A percentile compares a stretch with the other conserved stretches of the same genome.
Conservation (phyloP, 1,140 invertebrate species). For the Papilio aristodemus region DNA sequence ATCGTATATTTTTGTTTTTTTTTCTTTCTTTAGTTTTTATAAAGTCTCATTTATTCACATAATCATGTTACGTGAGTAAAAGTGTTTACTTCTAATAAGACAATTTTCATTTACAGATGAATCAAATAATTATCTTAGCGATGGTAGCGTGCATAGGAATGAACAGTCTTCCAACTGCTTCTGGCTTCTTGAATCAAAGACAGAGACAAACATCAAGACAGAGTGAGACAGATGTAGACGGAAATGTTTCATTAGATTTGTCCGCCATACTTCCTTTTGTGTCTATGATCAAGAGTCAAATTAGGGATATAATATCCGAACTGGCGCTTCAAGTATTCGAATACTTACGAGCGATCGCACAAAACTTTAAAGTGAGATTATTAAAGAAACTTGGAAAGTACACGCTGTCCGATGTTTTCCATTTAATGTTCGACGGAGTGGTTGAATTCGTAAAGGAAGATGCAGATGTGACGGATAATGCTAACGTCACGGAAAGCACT, state of each 20-base stretch:
- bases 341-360: constrained; percentile 40
- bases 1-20: too few species aligned
- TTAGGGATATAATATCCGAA: constrained; percentile 51
- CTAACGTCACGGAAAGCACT: constrained; percentile 2
- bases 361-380: constrained; percentile 48
- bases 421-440: constrained; percentile 50
- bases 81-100: too few species aligned
- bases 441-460: constrained; percentile 43
- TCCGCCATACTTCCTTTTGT: constrained; percentile 39
- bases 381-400: constrained; percentile 49
- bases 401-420: constrained; percentile 49
- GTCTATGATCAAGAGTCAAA: constrained; percentile 46
- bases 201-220: not conserved
- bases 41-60: too few species aligned
- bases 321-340: constrained; percentile 41
- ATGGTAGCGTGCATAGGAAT: constrained; percentile 5
- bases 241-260: constrained; percentile 33
- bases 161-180: not conserved
- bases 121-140: constrained; percentile 2
- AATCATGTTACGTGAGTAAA: too few species aligned
- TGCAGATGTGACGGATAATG: constrained; percentile 1
- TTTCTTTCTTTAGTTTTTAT: too few species aligned
- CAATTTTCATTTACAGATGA: constrained; percentile 13
- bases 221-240: constrained; percentile 24
- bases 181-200: not conserved